A percentile compares a stretch with the other conserved stretches of the same genome.
Evolutionary conservation across 53 echinoderm and acorn worm species (phyloP).

Genomic region (Paracentrotus lividus): DNA sequence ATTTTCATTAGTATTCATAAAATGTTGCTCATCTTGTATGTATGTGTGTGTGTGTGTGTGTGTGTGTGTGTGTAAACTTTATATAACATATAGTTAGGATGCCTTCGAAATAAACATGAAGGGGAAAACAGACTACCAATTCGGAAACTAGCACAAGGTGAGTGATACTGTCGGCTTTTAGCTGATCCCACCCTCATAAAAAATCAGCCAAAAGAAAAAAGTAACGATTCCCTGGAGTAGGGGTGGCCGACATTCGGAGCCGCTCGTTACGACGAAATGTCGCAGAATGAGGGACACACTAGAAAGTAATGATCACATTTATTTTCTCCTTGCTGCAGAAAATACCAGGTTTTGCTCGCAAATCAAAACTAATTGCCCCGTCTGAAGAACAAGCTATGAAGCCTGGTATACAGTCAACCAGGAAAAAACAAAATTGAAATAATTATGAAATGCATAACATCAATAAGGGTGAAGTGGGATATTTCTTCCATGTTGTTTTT

Average conservation of each 20-base stretch:
- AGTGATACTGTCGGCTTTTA: conserved; percentile 8
- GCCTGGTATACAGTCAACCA: background rate
- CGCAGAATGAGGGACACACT: conserved; percentile 57
- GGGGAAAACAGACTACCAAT: conserved; percentile 8
- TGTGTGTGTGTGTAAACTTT: no score
- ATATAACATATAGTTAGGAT: no score
- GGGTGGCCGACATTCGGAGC: conserved; percentile 61
- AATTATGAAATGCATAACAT: background rate
- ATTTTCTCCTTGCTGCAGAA: conserved; percentile 26
- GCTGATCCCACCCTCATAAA: conserved; percentile 34
- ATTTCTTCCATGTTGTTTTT: background rate
- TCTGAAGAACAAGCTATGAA: conserved; percentile 37
- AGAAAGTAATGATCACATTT: conserved; percentile 67
- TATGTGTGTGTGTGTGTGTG: no score
- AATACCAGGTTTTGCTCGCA: conserved; percentile 63
- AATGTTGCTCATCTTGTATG: no score
- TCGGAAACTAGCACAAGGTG: conserved; percentile 9
- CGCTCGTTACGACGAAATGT: conserved; percentile 58
- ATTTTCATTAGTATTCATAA: no score
- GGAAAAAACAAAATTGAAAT: background rate
- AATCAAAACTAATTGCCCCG: conserved; percentile 73
- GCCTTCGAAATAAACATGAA: no score
- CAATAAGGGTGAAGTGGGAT: background rate
- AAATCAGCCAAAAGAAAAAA: conserved; percentile 30
- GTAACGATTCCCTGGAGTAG: conserved; percentile 57